phyloP scores from a whole-genome alignment of 2,888 invertebrate species.

The Brachyptera putata region DNA sequence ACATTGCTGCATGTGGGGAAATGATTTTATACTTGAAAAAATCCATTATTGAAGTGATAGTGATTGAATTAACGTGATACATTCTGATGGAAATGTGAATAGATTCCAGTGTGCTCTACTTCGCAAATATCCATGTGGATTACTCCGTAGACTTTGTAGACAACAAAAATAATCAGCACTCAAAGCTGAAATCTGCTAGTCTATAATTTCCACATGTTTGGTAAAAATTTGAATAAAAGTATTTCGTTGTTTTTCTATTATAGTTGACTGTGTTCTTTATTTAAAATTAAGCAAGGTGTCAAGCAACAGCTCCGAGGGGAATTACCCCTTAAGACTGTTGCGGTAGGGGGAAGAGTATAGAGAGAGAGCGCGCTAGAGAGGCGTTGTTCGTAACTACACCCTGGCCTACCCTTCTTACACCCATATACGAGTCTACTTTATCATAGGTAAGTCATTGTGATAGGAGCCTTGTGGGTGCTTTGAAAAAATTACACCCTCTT shows the following conservation, averaged over 20 bases:
- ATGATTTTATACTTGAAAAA: too few species aligned
- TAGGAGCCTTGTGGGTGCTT: slow-evolving; percentile 7
- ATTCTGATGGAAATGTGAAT: too few species aligned
- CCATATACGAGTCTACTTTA: neutral
- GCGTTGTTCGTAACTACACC: neutral
- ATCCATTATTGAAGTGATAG: too few species aligned
- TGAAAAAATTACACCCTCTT: slow-evolving; percentile 4
- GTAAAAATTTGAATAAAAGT: neutral
- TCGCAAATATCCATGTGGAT: too few species aligned
- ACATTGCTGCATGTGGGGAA: too few species aligned
- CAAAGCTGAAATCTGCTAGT: too few species aligned
- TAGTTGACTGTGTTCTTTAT: neutral
- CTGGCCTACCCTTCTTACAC: neutral
- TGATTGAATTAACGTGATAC: too few species aligned
- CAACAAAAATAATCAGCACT: too few species aligned
- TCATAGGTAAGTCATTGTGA: slow-evolving; percentile 2
- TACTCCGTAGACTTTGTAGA: too few species aligned
- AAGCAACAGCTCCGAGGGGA: neutral
- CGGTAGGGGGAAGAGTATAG: neutral
- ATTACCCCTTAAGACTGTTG: neutral
- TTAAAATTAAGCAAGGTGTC: neutral
- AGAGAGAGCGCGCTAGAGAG: neutral
- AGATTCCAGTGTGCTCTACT: too few species aligned
- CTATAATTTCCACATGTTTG: too few species aligned
- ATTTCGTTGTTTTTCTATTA: too few species aligned